Evolutionary conservation across 2,113 vertebrate genomes (phyloP).

Genomic region (Perca schrenkii): DNA sequence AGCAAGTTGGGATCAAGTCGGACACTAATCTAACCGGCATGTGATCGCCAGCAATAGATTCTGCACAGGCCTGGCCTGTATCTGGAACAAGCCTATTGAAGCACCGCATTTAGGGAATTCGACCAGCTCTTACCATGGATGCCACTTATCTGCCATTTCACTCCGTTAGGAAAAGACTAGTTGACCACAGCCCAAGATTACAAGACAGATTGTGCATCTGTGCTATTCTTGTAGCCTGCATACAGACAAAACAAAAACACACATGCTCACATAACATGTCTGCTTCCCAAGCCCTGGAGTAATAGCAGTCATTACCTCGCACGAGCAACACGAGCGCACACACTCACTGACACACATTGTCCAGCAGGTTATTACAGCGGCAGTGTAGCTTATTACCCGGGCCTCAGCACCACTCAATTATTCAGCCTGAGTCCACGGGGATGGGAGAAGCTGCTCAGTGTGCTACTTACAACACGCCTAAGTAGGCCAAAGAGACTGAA

Average conservation of each 20-base stretch:
- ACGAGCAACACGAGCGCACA: conserved; percentile 18
- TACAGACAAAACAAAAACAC: conserved; percentile 21
- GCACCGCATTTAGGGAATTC: too few species aligned
- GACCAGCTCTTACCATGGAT: too few species aligned
- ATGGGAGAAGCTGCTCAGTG: conserved; percentile 72
- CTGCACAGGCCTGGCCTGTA: too few species aligned
- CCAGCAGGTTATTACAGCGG: conserved; percentile 75
- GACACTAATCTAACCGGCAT: too few species aligned
- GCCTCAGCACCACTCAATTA: conserved; percentile 78
- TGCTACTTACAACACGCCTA: conserved; percentile 84
- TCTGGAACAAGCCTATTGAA: too few species aligned
- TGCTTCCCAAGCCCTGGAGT: conserved; percentile 53
- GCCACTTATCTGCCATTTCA: too few species aligned
- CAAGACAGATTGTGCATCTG: not conserved
- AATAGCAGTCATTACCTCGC: conserved; percentile 67
- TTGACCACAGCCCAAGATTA: not conserved
- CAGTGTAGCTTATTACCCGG: conserved; percentile 76
- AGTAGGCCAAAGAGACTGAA: conserved; percentile 86
- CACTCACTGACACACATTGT: conserved; percentile 46
- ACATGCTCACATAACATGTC: conserved; percentile 33
- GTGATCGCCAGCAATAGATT: too few species aligned
- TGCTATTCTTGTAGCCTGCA: not conserved
- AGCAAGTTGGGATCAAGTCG: too few species aligned
- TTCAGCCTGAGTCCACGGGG: conserved; percentile 77
- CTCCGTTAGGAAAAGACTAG: too few species aligned